Evolutionary conservation across 2,888 invertebrate genomes (phyloP), one percentile per base, ranked within the genome.

Genomic region (Corbicula japonica): DNA sequence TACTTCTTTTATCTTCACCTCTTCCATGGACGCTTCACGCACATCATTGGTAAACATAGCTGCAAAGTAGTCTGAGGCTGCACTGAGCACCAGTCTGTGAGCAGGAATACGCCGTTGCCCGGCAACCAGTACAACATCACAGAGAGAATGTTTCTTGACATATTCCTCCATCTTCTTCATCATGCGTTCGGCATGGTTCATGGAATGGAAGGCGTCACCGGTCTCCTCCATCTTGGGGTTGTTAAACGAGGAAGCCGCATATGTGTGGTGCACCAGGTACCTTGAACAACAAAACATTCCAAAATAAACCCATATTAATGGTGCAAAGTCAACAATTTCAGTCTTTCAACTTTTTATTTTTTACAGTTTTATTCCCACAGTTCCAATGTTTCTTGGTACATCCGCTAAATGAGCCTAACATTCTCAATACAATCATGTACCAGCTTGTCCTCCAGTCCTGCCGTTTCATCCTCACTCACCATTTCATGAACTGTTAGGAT

Each of bases 21-120:
- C 97, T 82, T 96, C 95, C 93, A 97, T 96, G 80, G 95, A 96
- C 6, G 97, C 95, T 94, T 98, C 98, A 85, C 96, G 95, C 81
- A 98, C 94, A 72, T 97, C 96, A 73, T 96, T 97, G 32, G 97
- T 98, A 92, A 98, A 98, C 98, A 98, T 98, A 52, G 97, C 98
- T 54, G 97, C 96, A 94, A 98, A 98, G 94, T 98, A 98, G 93
- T 98, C 97, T 88, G 98, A 98, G 75, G 97, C 97, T 52, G 98
- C 97, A 88, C 97, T 97, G 84, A 98, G 95, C 66, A 98, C 97
- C 85, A 98, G 94, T 91, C 97, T 96, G 94, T 97, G 97, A 34
- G 97, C 97, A 82, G 96, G 95, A 89, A 97, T 96, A 88, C 96
- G 93, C 74, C 92, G 93, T 8, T 91, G 92, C n/a, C 95, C 97